Conservation (phyloP, 1,140 invertebrate species). For the Parasteatoda tepidariorum region DNA sequence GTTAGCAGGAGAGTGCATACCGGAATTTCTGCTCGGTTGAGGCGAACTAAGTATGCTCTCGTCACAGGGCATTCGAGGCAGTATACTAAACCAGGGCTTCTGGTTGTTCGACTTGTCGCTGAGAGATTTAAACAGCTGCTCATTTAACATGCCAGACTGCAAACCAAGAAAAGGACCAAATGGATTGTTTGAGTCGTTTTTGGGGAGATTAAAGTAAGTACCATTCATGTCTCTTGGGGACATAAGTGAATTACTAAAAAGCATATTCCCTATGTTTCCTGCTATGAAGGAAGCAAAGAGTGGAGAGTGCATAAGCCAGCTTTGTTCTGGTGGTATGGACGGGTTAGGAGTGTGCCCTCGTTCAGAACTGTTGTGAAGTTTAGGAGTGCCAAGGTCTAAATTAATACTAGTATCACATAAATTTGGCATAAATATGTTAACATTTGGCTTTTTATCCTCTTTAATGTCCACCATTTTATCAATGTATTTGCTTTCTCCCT, state of each 20-base stretch:
- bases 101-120: constrained; percentile 63
- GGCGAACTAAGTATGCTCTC: constrained; percentile 67
- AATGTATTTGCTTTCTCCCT: constrained; percentile 32
- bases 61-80: constrained; percentile 75
- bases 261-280: constrained; percentile 51
- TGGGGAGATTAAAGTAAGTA: constrained; percentile 58
- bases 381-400: constrained; percentile 39
- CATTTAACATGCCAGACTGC: constrained; percentile 40
- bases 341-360: constrained; percentile 46
- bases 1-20: background rate
- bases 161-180: constrained; percentile 58
- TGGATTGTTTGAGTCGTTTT: constrained; percentile 51
- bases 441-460: constrained; percentile 57
- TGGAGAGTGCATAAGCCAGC: constrained; percentile 60
- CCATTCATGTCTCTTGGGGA: constrained; percentile 55
- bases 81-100: constrained; percentile 75
- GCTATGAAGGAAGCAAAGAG: constrained; percentile 62
- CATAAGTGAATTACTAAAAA: constrained; percentile 61
- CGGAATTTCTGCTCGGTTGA: constrained; percentile 28
- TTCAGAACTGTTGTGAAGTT: constrained; percentile 18
- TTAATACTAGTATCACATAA: constrained; percentile 55
- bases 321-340: constrained; percentile 57
- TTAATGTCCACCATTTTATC: constrained; percentile 16
- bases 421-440: constrained; percentile 59
- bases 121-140: constrained; percentile 53